Percentiles rank a stretch among this genome's conserved stretches.
Evolutionary conservation across 1,140 invertebrate genomes (phyloP).

Genomic region (Hydropsyche tenuis): DNA sequence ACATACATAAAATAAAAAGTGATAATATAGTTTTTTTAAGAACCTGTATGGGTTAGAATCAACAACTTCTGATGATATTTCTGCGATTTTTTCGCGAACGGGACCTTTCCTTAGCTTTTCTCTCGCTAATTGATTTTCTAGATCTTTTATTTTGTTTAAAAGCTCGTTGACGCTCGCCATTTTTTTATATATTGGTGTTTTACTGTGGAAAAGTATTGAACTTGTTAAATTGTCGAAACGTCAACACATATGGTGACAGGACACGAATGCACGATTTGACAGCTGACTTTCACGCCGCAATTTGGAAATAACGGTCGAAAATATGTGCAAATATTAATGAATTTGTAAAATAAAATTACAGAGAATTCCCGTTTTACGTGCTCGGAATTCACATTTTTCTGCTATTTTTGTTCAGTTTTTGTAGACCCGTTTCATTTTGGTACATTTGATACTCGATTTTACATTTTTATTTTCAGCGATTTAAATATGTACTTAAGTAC

Average conservation of each 20-base stretch:
- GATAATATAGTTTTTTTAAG: no score
- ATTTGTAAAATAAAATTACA: no score
- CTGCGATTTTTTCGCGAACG: constrained; percentile 70
- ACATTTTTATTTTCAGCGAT: no score
- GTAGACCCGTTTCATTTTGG: no score
- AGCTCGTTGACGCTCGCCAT: constrained; percentile 61
- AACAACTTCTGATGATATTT: constrained; percentile 92
- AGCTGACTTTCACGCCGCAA: constrained; percentile 27
- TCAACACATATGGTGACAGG: constrained; percentile 2
- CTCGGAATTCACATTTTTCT: no score
- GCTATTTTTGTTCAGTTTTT: no score
- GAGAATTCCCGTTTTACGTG: no score
- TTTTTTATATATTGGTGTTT: no score
- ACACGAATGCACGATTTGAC: constrained; percentile 38
- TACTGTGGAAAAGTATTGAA: constrained; percentile 11
- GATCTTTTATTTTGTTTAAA: constrained; percentile 60
- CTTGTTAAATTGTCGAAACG: background rate
- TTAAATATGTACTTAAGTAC: no score
- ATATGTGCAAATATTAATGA: background rate
- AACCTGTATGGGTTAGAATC: constrained; percentile 99
- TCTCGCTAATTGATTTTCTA: constrained; percentile 65
- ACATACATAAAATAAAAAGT: no score
- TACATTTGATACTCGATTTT: no score
- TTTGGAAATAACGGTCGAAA: background rate
- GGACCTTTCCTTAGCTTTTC: constrained; percentile 56